A percentile compares a stretch with the other conserved stretches of the same genome.
phyloP scores from a whole-genome alignment of 2,113 vertebrate species.

The Climacteris rufus region DNA sequence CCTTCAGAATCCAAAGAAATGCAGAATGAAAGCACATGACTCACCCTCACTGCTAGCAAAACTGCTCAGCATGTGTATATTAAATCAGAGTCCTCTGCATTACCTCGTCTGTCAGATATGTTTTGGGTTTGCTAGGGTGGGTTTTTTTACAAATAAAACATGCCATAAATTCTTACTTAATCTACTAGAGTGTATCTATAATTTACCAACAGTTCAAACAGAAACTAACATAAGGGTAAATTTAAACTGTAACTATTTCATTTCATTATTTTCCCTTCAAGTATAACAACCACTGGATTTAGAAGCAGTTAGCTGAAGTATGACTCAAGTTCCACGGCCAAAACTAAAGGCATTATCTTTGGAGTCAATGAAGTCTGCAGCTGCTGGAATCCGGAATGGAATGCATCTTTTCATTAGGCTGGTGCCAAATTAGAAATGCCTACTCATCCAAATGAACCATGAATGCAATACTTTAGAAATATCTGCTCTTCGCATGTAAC shows the following conservation, averaged over 20 bases:
- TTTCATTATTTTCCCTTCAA: not conserved
- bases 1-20: not conserved
- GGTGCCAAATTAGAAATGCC: conserved; percentile 67
- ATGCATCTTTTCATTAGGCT: conserved; percentile 63
- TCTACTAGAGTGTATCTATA: not conserved
- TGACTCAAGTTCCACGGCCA: not conserved
- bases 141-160: not conserved
- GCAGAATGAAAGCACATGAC: not conserved
- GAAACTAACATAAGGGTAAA: not conserved
- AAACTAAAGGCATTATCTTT: conserved; percentile 60
- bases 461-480: conserved; percentile 61
- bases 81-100: not conserved
- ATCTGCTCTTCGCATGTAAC: conserved; percentile 60
- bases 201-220: conserved; percentile 20
- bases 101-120: not conserved
- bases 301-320: conserved; percentile 20
- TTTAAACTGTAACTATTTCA: not conserved
- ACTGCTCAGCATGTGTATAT: not conserved
- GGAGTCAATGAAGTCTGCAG: conserved; percentile 60
- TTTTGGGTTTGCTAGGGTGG: not conserved
- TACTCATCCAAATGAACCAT: conserved; percentile 66
- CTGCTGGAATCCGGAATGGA: conserved; percentile 64
- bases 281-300: not conserved
- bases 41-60: not conserved
- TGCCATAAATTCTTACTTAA: conserved; percentile 23